Conservation (phyloP, 2,113 vertebrate species). For the Oreochromis niloticus region DNA sequence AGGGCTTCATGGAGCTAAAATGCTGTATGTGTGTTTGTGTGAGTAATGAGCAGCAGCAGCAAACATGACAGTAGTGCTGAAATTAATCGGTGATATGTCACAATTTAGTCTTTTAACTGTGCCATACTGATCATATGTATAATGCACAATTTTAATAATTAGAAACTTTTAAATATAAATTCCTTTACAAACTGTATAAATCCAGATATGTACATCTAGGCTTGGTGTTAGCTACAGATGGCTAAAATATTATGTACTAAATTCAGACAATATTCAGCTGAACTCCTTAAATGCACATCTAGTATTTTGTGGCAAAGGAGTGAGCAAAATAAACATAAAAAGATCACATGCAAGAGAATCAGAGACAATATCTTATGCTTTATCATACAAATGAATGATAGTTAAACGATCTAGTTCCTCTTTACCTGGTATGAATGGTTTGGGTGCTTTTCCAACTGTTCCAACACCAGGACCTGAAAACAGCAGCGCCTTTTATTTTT, state of each 20-base stretch:
- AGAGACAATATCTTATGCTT: not conserved
- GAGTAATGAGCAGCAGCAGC: not conserved
- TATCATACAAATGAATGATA: not conserved
- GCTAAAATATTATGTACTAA: not conserved
- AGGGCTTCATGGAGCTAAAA: not conserved
- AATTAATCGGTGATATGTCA: not conserved
- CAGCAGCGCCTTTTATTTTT: not conserved
- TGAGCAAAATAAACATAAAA: not conserved
- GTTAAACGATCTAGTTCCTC: not conserved
- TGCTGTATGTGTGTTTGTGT: not conserved
- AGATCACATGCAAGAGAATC: not conserved
- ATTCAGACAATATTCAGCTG: not conserved
- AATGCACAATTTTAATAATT: not conserved
- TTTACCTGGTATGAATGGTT: conserved; percentile 52
- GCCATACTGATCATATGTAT: not conserved
- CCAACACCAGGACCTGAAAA: conserved; percentile 32
- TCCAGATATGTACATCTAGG: not conserved
- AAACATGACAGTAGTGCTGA: not conserved
- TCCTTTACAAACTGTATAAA: not conserved
- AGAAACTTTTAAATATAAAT: not conserved
- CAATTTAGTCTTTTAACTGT: not conserved
- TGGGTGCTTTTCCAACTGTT: conserved; percentile 57
- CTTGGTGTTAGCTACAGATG: not conserved
- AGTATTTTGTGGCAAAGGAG: not conserved
- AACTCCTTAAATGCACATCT: not conserved